Conservation (phyloP, 2,113 vertebrate genomes). For the Sarotherodon lohbergeri region DNA sequence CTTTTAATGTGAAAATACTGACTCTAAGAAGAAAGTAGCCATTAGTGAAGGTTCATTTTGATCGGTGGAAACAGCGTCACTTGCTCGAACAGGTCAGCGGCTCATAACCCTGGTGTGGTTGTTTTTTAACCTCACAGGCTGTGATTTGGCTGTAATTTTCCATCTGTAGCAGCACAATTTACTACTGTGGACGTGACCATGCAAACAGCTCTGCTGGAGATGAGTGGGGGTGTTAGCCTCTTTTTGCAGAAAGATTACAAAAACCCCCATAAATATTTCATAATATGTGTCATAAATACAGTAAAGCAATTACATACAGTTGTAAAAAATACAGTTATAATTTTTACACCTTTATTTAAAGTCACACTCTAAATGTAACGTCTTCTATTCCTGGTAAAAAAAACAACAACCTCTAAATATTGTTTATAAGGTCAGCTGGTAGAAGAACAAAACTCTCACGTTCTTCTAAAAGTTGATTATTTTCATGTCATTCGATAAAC, state of each 20-base stretch:
- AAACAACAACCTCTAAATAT: not conserved
- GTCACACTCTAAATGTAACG: not conserved
- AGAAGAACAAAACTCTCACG: not conserved
- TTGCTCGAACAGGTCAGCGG: rapidly evolving
- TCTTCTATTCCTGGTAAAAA: not conserved
- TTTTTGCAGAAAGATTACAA: not conserved
- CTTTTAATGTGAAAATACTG: not conserved
- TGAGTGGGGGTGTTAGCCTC: not conserved
- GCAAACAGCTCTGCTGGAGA: not conserved
- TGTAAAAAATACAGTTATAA: too few species aligned
- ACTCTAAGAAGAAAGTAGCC: not conserved
- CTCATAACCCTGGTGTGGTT: not conserved
- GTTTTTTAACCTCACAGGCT: not conserved
- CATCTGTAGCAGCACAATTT: not conserved
- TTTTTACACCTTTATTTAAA: too few species aligned
- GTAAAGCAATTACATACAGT: not conserved
- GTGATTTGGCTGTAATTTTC: not conserved
- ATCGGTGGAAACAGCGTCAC: not conserved
- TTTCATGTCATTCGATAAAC: not conserved
- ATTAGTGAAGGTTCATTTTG: not conserved
- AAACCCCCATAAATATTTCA: not conserved
- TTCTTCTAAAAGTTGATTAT: not conserved
- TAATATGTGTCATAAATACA: not conserved
- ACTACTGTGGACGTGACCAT: not conserved
- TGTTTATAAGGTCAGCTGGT: not conserved